Percentiles rank a stretch among this genome's conserved stretches.
These are phyloP conservation scores for Venusia cambrica DNA, from an alignment of 2,888 invertebrate genomes.

Conservation along the genomic window DNA sequence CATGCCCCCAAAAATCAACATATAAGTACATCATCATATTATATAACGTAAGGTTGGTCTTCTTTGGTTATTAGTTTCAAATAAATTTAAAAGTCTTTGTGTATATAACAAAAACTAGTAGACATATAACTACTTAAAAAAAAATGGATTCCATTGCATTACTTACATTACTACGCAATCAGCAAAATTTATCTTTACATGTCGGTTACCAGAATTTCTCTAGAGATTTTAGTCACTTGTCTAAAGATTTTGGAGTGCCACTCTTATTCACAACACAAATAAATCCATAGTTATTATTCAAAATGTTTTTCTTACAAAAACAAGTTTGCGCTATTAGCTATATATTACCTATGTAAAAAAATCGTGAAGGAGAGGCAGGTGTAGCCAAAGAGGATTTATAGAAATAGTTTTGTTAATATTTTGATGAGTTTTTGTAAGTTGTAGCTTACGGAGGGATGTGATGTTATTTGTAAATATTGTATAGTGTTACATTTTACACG, in stretches of 20 bases:
- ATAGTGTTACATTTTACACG: conserved; percentile 64
- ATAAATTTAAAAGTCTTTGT: no score
- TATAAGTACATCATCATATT: no score
- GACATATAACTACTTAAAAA: no score
- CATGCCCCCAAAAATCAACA: background rate
- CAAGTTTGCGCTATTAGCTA: conserved; percentile 2
- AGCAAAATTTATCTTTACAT: no score
- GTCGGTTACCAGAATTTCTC: no score
- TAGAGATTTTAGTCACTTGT: conserved; percentile 8
- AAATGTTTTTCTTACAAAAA: conserved; percentile 2
- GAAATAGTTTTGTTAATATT: conserved; percentile 38
- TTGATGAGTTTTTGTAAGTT: conserved; percentile 47
- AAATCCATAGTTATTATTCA: conserved; percentile 12
- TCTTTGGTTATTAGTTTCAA: no score
- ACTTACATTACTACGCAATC: no score
- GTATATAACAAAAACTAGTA: no score
- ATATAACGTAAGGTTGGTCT: no score
- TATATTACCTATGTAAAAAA: conserved; percentile 11
- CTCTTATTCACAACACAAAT: conserved; percentile 5
- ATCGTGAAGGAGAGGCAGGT: conserved; percentile 6
- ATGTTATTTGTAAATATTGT: conserved; percentile 57
- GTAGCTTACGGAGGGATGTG: conserved; percentile 21
- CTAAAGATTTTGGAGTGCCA: conserved; percentile 4
- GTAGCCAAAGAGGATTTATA: conserved; percentile 46
- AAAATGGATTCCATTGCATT: no score